Percentiles rank a stretch among this genome's conserved stretches.
phyloP scores from a whole-genome alignment of 2,113 vertebrate genomes.

The Microcebus lehilahytsara region DNA sequence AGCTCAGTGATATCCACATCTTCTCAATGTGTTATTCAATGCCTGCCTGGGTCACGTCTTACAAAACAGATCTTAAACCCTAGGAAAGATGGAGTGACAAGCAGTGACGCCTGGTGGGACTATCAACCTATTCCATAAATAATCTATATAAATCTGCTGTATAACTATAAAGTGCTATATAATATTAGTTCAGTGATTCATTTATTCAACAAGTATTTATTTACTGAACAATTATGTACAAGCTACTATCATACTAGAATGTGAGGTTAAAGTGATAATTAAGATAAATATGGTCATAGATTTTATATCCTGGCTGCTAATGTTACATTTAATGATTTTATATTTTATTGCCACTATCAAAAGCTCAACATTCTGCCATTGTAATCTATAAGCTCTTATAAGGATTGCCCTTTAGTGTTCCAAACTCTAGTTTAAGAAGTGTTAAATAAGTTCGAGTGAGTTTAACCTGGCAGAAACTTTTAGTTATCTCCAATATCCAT shows the following conservation, averaged over 20 bases:
- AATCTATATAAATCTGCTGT: background rate
- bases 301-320: background rate
- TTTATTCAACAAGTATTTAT: background rate
- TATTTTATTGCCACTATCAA: background rate
- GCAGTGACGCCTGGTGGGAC: background rate
- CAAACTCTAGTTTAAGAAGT: background rate
- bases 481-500: background rate
- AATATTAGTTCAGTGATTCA: background rate
- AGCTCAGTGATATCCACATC: background rate
- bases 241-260: background rate
- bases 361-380: background rate
- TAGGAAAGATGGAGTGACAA: background rate
- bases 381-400: background rate
- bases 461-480: background rate
- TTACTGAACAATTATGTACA: background rate
- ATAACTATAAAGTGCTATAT: background rate
- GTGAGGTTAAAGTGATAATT: background rate
- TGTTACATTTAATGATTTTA: background rate
- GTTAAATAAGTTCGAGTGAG: background rate
- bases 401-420: background rate
- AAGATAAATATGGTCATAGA: background rate
- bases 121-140: background rate
- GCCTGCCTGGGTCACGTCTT: background rate
- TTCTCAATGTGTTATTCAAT: background rate
- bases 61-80: background rate